These are phyloP conservation scores for Pseudolaguvia tuberculata DNA, from an alignment of 2,113 vertebrate genomes.

Conservation along the genomic window DNA sequence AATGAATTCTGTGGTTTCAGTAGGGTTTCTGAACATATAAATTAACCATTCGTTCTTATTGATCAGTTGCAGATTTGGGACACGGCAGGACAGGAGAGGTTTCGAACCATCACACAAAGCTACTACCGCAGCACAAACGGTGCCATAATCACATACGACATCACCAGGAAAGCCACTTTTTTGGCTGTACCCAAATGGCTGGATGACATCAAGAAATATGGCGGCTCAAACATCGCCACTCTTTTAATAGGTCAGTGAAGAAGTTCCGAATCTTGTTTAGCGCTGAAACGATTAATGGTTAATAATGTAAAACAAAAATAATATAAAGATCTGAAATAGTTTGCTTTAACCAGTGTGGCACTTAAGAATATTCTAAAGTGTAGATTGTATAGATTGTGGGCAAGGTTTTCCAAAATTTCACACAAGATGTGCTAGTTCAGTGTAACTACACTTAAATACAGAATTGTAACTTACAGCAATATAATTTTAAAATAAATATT, in stretches of 20 bases:
- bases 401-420: no score
- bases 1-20: neutral
- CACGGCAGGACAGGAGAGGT: conserved; percentile 83
- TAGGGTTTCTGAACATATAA: neutral
- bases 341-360: no score
- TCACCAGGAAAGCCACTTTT: conserved; percentile 78
- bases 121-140: conserved; percentile 85
- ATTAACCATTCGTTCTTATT: conserved; percentile 16
- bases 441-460: no score
- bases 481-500: no score
- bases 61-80: conserved; percentile 87
- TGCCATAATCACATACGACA: conserved; percentile 83
- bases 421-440: no score
- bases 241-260: conserved; percentile 77
- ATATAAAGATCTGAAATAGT: neutral
- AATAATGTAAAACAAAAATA: neutral
- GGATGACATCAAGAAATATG: conserved; percentile 81
- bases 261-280: no score
- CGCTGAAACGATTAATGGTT: no score
- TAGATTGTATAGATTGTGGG: no score
- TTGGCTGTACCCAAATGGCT: conserved; percentile 82
- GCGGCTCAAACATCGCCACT: conserved; percentile 77
- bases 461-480: no score
- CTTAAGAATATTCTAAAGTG: no score
- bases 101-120: conserved; percentile 85